These are phyloP conservation scores for Linnaemya tessellans DNA, from an alignment of 2,888 invertebrate genomes.

Conservation along the genomic window DNA sequence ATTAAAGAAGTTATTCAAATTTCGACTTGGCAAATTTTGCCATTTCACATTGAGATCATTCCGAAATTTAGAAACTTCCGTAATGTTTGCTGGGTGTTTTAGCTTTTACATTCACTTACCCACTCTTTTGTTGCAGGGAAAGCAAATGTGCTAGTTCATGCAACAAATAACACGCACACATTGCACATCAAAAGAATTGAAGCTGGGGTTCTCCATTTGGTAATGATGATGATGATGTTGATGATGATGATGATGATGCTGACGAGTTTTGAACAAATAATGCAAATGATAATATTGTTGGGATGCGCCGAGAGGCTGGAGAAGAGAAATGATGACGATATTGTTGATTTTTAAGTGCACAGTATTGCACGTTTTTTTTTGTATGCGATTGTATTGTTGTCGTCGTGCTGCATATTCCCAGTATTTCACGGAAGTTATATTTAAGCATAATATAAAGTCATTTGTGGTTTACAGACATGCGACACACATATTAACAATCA, in stretches of 20 bases:
- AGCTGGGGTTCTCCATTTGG: slow-evolving; percentile 24
- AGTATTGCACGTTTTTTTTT: slow-evolving; percentile 12
- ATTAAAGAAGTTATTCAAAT: no score
- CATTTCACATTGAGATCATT: neutral
- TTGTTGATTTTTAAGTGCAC: slow-evolving; percentile 58
- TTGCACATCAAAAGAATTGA: slow-evolving; percentile 18
- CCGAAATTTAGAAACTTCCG: neutral
- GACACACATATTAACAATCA: slow-evolving; percentile 20
- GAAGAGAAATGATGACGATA: slow-evolving; percentile 35
- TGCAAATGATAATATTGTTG: slow-evolving; percentile 41
- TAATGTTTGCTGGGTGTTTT: slow-evolving; percentile 14
- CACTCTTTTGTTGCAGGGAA: slow-evolving; percentile 30
- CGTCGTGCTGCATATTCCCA: slow-evolving; percentile 30
- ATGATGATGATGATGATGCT: slow-evolving; percentile 19
- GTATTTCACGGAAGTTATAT: slow-evolving; percentile 64
- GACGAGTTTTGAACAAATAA: slow-evolving; percentile 36
- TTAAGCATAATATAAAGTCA: slow-evolving; percentile 65
- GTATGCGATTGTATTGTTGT: slow-evolving; percentile 24
- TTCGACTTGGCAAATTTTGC: no score
- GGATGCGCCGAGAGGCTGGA: neutral
- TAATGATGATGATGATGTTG: slow-evolving; percentile 19
- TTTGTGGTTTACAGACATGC: slow-evolving; percentile 64
- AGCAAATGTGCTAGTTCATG: slow-evolving; percentile 21
- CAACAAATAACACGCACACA: slow-evolving; percentile 15
- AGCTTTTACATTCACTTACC: slow-evolving; percentile 9